Base-by-base conservation (phyloP, 2,797 vertebrate genomes). In the Monodelphis domestica region DNA sequence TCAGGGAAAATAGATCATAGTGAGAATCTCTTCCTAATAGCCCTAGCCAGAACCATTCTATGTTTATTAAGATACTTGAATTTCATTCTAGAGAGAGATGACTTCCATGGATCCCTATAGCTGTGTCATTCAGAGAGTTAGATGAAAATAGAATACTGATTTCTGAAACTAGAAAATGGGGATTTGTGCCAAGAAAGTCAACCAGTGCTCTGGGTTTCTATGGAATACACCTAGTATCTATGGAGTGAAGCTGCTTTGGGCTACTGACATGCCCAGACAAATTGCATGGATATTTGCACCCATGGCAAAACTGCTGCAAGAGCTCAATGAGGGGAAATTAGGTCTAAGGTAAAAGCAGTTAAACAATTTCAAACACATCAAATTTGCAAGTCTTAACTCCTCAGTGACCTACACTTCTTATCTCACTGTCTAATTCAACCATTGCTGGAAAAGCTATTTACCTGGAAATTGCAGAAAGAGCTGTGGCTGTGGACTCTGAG, bases 381-480 rank as follows among this genome's bases (percentile, higher is more conserved):
- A 70, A 90, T 53, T 88, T 95, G 53, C 97, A 94, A 93, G 95
- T 96, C 91, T 93, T 95, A 96, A 95, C 96, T 95, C 96, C 95
- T 94, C 51, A 54, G 90, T 89, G 45, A 87, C 63, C 38, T 88
- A 51, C 92, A 87, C 55, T 94, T 54, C 88, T 88, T 93, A 51
- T 90, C 88, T 96, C 89, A 59, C 91, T 95, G 95, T 95, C 95
- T 88, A 91, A 87, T 96, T 97, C 92, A 96, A 93, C 87, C 96
- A 63, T 84, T 51, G 78, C 89, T 93, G 91, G 94, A 91, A 93
- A 91, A 96, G 57, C 94, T 54, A 93, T 96, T 96, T 70, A 96
- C 94, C 95, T 94, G 93, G 92, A 94, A 95, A 95, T n/a, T 93
- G 33, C 59, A 70, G 59, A n/a, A 70, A n/a, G 59, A n/a, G 33